Percentiles rank a stretch among this genome's conserved stretches.
These are phyloP conservation scores for Podiceps cristatus DNA, from an alignment of 2,113 vertebrate genomes.

Conservation along the genomic window DNA sequence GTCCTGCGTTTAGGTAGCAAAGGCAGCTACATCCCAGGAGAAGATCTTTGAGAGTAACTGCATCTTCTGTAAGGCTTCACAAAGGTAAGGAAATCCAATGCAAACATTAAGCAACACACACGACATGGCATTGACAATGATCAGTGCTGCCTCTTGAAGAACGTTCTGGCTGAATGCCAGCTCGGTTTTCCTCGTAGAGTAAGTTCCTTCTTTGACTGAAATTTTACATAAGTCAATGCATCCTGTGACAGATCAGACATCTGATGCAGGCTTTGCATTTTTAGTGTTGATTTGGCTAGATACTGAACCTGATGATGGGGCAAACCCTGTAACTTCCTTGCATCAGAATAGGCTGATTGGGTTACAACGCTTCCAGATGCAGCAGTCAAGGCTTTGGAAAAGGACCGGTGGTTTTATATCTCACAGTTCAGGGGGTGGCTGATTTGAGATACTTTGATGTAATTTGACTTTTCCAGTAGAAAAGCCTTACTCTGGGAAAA, in stretches of 20 bases:
- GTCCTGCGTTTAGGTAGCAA: not conserved
- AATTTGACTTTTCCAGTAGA: not conserved
- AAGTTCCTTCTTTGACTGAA: not conserved
- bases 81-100: fast-evolving
- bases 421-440: not conserved
- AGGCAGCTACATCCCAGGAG: not conserved
- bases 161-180: not conserved
- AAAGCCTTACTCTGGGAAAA: not conserved
- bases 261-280: not conserved
- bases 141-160: not conserved
- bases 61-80: not conserved
- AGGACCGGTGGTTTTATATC: not conserved
- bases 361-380: not conserved
- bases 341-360: not conserved
- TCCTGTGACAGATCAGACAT: not conserved
- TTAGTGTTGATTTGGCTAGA: not conserved
- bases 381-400: not conserved
- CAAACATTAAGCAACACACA: not conserved
- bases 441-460: not conserved
- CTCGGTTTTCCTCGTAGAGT: not conserved
- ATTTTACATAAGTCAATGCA: fast-evolving
- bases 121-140: fast-evolving
- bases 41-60: not conserved
- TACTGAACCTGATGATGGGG: not conserved
- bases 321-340: not conserved